These are phyloP conservation scores for Tympanuchus pallidicinctus DNA, from an alignment of 2,113 vertebrate species.

Conservation along the genomic window DNA sequence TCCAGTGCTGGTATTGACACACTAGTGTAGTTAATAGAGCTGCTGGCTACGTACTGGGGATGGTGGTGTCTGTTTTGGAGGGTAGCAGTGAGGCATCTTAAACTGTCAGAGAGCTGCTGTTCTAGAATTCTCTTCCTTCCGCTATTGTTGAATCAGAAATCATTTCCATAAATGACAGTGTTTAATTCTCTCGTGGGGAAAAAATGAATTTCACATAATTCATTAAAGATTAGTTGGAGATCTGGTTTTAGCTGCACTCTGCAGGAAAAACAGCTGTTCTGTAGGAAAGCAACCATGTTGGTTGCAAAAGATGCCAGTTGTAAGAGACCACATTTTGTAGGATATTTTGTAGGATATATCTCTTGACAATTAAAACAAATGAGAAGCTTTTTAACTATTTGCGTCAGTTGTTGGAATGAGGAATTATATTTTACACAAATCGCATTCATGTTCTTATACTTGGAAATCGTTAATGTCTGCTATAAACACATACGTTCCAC, in stretches of 20 bases:
- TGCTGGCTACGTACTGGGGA: background rate
- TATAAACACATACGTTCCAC: background rate
- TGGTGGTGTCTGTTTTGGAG: background rate
- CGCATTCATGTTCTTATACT: fast-evolving
- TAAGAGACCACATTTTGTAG: background rate
- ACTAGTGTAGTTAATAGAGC: background rate
- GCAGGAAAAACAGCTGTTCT: background rate
- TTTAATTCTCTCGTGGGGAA: background rate
- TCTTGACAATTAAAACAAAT: background rate
- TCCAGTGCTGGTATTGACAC: background rate
- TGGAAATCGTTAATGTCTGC: background rate
- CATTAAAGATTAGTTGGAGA: background rate
- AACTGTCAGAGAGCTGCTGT: background rate
- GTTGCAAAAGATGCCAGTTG: background rate
- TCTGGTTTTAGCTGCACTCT: background rate
- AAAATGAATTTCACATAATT: background rate
- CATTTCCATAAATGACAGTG: background rate
- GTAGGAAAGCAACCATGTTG: background rate
- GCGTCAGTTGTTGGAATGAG: background rate
- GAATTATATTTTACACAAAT: background rate
- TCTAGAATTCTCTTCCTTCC: background rate
- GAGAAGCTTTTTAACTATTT: background rate
- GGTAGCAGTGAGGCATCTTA: background rate
- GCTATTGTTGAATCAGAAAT: background rate
- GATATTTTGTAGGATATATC: background rate